Evolutionary conservation across 53 echinoderm and acorn worm species (phyloP).

Genomic region (Stichopus horrens): DNA sequence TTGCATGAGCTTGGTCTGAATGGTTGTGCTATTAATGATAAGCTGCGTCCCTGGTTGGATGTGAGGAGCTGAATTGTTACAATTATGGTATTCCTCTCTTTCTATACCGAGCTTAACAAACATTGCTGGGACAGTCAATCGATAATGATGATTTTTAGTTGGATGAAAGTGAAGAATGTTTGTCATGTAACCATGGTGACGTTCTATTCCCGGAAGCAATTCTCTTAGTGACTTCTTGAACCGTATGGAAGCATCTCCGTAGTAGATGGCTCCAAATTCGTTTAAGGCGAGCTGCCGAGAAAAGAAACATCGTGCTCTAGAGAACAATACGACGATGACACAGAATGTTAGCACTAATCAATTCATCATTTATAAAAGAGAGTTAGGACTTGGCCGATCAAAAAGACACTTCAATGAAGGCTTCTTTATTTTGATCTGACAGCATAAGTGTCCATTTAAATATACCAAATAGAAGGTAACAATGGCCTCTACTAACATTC

Average conservation of each 20-base stretch:
- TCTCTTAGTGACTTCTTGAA: conserved; percentile 16
- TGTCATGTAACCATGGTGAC: conserved; percentile 39
- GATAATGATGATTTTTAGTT: conserved; percentile 3
- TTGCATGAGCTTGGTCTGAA: conserved; percentile 42
- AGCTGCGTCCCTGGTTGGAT: conserved; percentile 45
- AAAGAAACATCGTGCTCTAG: too few relatives aligned
- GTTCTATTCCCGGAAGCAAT: conserved; percentile 31
- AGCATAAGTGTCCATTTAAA: too few relatives aligned
- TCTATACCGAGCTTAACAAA: conserved; percentile 9
- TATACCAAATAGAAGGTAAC: too few relatives aligned
- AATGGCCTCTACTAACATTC: too few relatives aligned
- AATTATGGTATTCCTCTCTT: conserved; percentile 17
- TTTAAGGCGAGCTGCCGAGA: conserved; percentile 8
- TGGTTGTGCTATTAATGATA: conserved; percentile 38
- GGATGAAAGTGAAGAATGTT: conserved; percentile 37
- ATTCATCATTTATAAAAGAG: too few relatives aligned
- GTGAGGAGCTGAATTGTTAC: conserved; percentile 22
- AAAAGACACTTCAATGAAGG: too few relatives aligned
- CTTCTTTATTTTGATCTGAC: too few relatives aligned
- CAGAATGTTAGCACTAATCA: too few relatives aligned
- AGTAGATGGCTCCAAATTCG: conserved; percentile 41
- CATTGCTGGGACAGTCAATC: conserved; percentile 34
- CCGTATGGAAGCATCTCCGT: conserved; percentile 37
- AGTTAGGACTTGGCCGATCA: too few relatives aligned
- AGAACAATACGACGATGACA: too few relatives aligned